Base-by-base conservation (phyloP, 2,113 vertebrate genomes). In the Pardalotus punctatus region DNA sequence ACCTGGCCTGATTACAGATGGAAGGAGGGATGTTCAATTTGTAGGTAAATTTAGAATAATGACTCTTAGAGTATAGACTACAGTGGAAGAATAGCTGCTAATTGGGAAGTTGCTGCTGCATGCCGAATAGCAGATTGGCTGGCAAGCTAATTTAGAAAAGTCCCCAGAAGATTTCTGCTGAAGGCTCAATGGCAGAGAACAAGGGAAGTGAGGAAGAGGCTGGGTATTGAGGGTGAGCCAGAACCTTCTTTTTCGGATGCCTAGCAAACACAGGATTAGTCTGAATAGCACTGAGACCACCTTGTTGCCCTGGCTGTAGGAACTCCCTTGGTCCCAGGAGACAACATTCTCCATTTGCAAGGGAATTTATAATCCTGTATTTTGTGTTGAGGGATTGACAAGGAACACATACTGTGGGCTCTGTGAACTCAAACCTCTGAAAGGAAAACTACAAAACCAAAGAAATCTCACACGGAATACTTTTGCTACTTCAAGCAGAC, bases 41-140 rank as follows among this genome's bases (percentile, higher is more conserved):
- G 77, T 69, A 69, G 85, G 76, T 93, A 87, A 93, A 90, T 93
- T 95, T 90, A 95, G 77, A 96, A 87, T 96, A 96, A 95, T 89
- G 82, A 88, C 48, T 71, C 42, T 88, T 77, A 23, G 64, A 83
- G n/a, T 62, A 27, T 90, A 89, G 81, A 81, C 36, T 81, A 50
- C n/a, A 54, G 67, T 64, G 62, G 69, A 80, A 83, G 77, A 93
- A 90, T 62, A 92, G 73, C 45, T 91, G 82, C 81, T 97, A 96
- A 94, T 91, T 97, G 81, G 94, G 65, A 90, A 94, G 90, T 38
- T 76, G 60, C 56, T 96, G 38, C 71, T 90, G 72, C n/a, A 38
- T 53, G 45, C 57, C 81, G 82, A 92, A 70, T 35, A 81, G 66
- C 25, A 85, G 42, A 45, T 43, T 2, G 56, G 50, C 43, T 33